phyloP scores from a whole-genome alignment of 2,113 vertebrate genomes.

The Cyphotilapia sp. region DNA sequence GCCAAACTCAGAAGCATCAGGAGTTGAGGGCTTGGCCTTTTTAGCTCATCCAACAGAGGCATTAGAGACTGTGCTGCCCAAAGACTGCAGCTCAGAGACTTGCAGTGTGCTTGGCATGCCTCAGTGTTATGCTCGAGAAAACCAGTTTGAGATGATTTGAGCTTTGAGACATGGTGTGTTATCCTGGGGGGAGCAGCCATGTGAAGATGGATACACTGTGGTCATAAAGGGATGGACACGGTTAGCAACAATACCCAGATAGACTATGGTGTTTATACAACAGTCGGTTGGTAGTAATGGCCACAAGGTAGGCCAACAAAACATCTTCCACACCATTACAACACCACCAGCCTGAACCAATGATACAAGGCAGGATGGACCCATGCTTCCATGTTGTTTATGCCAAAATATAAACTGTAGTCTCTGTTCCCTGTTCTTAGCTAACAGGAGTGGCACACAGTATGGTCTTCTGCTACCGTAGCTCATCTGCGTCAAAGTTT shows the following conservation, averaged over 20 bases:
- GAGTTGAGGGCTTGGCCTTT: constrained; percentile 18
- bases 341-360: background rate
- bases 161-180: background rate
- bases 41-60: constrained; percentile 2
- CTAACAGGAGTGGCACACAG: background rate
- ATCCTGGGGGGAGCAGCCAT: background rate
- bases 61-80: background rate
- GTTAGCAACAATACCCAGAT: background rate
- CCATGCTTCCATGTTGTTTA: background rate
- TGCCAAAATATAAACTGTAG: background rate
- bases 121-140: background rate
- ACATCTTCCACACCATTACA: background rate
- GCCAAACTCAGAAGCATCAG: background rate
- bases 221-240: background rate
- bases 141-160: background rate
- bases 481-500: background rate
- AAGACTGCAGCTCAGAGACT: constrained; percentile 1
- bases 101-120: constrained; percentile 3
- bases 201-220: background rate
- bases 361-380: background rate
- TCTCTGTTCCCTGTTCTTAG: background rate
- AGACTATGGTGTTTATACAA: background rate
- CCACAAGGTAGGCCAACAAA: background rate
- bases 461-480: background rate
- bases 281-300: background rate